Conservation (phyloP, 1,140 invertebrate genomes). For the Euborellia annulipes region DNA sequence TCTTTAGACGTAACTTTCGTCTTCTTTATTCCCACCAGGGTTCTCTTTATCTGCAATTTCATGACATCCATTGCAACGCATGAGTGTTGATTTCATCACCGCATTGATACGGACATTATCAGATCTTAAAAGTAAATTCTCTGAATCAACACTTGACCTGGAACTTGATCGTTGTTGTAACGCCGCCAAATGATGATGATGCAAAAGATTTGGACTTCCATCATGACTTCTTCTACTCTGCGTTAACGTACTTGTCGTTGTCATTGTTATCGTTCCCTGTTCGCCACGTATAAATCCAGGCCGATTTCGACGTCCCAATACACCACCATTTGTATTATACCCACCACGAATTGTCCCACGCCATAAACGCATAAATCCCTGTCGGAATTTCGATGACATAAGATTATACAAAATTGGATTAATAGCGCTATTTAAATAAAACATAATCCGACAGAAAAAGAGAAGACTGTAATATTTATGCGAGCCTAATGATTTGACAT, state of each 20-base stretch:
- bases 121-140: too few species aligned
- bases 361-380: constrained; percentile 51
- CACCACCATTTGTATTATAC: constrained; percentile 6
- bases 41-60: constrained; percentile 17
- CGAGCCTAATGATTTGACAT: constrained; percentile 39
- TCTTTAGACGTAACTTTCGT: constrained; percentile 24
- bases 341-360: constrained; percentile 28
- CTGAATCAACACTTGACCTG: too few species aligned
- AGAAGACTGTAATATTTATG: constrained; percentile 63
- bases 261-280: too few species aligned
- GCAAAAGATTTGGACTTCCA: constrained; percentile 27
- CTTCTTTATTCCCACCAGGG: constrained; percentile 8
- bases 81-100: too few species aligned
- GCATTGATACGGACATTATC: too few species aligned
- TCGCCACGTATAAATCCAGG: too few species aligned
- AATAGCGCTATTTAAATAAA: constrained; percentile 68
- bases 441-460: constrained; percentile 69
- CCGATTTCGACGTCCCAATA: not conserved
- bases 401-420: constrained; percentile 72
- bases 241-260: too few species aligned
- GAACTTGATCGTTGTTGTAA: too few species aligned
- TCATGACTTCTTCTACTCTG: too few species aligned
- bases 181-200: constrained; percentile 30
- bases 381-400: constrained; percentile 73
- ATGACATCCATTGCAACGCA: too few species aligned